Base-by-base conservation (phyloP, 1,140 invertebrate genomes). In the Bombus terrestris region DNA sequence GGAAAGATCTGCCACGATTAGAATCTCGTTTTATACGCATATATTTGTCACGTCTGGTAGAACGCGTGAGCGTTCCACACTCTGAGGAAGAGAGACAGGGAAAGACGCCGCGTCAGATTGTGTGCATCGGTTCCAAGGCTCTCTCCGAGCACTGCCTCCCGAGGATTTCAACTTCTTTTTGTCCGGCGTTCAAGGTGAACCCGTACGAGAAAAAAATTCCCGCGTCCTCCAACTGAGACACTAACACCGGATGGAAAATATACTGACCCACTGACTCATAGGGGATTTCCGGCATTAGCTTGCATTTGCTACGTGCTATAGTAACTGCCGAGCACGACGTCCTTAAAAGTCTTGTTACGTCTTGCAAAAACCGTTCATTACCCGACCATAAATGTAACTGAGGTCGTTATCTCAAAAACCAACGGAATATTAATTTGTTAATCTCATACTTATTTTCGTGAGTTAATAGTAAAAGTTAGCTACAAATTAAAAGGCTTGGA, bases 111-210 rank as follows among this genome's bases (percentile, higher is more conserved):
- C 39, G 57, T 37, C 59, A 25, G 76, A 41, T 8, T 64, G 53
- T 43, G 77, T 81, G 83, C 83, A 81, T 85, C 78, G 59, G 43
- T 73, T 85, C 77, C 88, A 88, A 89, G 83, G 88, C 57, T 83
- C 79, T 37, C 57, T 53, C 37, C 82, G 82, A 87, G 71, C 64
- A 39, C 41, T 77, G 86, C 41, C 81, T 41, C 62, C 43, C 69
- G 76, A 87, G 57, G 39, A 89, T 81, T 72, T 89, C 83, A 64
- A 85, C 53, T 88, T 87, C 83, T 85, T 85, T 85, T 81, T 85
- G 78, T 80, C 62, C 35, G 64, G 39, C 76, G n/a, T 81, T 73
- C 64, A 83, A 81, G 83, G 73, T 68, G 57, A 80, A 66, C 43
- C 39, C 73, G 57, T 57, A 32, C 13, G 41, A 57, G 71, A 28